Percentiles rank a stretch among this genome's conserved stretches.
phyloP scores from a whole-genome alignment of 2,797 vertebrate species.

The Kryptopterus vitreolus region DNA sequence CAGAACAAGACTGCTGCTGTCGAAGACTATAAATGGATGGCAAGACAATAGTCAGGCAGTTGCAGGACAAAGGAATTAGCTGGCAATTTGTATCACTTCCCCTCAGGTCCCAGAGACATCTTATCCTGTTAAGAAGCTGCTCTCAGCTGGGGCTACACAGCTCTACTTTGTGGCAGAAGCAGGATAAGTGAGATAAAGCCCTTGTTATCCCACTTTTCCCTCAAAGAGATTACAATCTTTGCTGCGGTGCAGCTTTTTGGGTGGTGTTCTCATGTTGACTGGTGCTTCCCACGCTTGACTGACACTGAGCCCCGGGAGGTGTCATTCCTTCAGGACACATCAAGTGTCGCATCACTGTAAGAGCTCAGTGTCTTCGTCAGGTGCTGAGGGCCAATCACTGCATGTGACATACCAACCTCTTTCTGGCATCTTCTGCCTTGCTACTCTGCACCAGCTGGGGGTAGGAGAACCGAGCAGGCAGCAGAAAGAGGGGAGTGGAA shows the following conservation, averaged over 20 bases:
- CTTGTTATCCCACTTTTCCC: slow-evolving; percentile 79
- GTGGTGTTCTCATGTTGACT: slow-evolving; percentile 50
- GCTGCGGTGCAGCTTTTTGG: slow-evolving; percentile 63
- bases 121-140: slow-evolving; percentile 73
- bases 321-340: slow-evolving; percentile 71
- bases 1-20: slow-evolving; percentile 53
- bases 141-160: slow-evolving; percentile 67
- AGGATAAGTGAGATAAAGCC: slow-evolving; percentile 78
- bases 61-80: slow-evolving; percentile 76
- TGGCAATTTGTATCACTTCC: slow-evolving; percentile 84
- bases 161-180: slow-evolving; percentile 71
- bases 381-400: slow-evolving; percentile 70
- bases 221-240: slow-evolving; percentile 77
- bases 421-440: slow-evolving; percentile 62
- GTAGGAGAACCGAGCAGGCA: slow-evolving; percentile 50
- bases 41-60: slow-evolving; percentile 60
- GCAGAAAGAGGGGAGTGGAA: slow-evolving; percentile 53
- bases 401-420: slow-evolving; percentile 62
- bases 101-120: slow-evolving; percentile 76
- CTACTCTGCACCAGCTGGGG: slow-evolving; percentile 68
- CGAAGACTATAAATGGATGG: slow-evolving; percentile 58
- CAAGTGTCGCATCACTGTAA: slow-evolving; percentile 64
- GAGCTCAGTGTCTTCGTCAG: slow-evolving; percentile 60
- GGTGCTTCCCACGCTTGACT: slow-evolving; percentile 73
- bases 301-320: slow-evolving; percentile 83